Base-by-base conservation (phyloP, 53 echinoderm and acorn worm genomes). In the Echinarachnius parma region DNA sequence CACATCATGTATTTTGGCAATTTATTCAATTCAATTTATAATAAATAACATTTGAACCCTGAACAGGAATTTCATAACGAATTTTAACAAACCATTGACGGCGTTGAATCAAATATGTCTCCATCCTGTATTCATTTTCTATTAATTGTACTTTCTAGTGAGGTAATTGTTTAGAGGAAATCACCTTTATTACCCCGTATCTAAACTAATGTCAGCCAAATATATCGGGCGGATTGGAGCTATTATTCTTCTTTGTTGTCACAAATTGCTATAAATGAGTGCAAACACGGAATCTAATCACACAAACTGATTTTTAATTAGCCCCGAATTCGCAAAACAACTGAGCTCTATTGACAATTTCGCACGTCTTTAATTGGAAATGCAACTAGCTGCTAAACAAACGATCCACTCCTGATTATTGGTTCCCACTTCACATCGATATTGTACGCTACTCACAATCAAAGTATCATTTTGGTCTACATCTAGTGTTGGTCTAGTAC, bases 291-390 rank as follows among this genome's bases (percentile, higher is more conserved):
- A 32, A 49, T 52, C 9, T 49, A 49, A 34, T 68, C 52, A 50
- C 31, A 49, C 68, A 19, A 32, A 3, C 4, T 28, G 33, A 52
- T 21, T 68, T 26, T 11, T 68, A 68, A 68, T 52, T 68, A 52
- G 52, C 50, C 31, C 37, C 46, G 37, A 27, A 65, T 39, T 36
- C 11, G 25, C 28, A 18, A 29, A 20, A 65, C 28, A 28, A 29
- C 25, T 4, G 13, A 52, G 31, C 22, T 52, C 13, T 68, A 23
- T 68, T 22, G 68, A 68, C 68, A 33, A 11, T 14, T 34, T 68
- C 68, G 19, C 68, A 52, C 68, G 35, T 68, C 34, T 52, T 52
- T 68, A 47, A 65, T 65, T 65, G 29, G 9, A 65, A 28, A 28
- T 50, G 57, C 9, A 57, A 25, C 26, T 26, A 22, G 25, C 11